Percentiles rank a stretch among this genome's conserved stretches.
These are phyloP conservation scores for Amia ocellicauda DNA, from an alignment of 2,113 vertebrate species.

Conservation along the genomic window DNA sequence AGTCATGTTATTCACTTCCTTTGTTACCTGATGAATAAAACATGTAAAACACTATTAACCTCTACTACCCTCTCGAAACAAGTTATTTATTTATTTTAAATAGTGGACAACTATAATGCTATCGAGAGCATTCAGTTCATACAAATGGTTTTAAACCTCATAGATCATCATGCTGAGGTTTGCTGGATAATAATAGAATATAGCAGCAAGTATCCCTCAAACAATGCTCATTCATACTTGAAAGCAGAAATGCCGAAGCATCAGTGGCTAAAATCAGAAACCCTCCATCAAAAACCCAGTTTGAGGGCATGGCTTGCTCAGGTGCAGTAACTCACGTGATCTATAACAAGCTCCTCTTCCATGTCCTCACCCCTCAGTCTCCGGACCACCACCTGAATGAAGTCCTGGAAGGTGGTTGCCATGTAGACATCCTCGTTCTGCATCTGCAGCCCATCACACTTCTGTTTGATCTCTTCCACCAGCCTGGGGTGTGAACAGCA, in stretches of 20 bases:
- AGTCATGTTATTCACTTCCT: conserved; percentile 70
- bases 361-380: conserved; percentile 68
- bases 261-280: too few species aligned
- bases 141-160: too few species aligned
- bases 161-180: too few species aligned
- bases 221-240: too few species aligned
- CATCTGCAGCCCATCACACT: conserved; percentile 61
- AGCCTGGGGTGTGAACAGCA: conserved; percentile 51
- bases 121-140: too few species aligned
- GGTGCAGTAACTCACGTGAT: conserved; percentile 65
- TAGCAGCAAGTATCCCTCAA: too few species aligned
- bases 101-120: too few species aligned
- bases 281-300: background rate
- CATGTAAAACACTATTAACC: too few species aligned
- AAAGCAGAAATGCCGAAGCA: too few species aligned
- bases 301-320: background rate
- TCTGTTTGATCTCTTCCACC: conserved; percentile 76
- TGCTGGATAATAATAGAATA: too few species aligned
- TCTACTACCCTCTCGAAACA: too few species aligned
- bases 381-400: conserved; percentile 70
- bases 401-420: conserved; percentile 72
- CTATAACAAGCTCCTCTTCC: conserved; percentile 57
- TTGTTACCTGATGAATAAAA: conserved; percentile 54
- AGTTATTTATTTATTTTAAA: background rate
- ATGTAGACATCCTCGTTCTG: conserved; percentile 79